Conservation (phyloP, 2,797 vertebrate species). For the Masticophis lateralis region DNA sequence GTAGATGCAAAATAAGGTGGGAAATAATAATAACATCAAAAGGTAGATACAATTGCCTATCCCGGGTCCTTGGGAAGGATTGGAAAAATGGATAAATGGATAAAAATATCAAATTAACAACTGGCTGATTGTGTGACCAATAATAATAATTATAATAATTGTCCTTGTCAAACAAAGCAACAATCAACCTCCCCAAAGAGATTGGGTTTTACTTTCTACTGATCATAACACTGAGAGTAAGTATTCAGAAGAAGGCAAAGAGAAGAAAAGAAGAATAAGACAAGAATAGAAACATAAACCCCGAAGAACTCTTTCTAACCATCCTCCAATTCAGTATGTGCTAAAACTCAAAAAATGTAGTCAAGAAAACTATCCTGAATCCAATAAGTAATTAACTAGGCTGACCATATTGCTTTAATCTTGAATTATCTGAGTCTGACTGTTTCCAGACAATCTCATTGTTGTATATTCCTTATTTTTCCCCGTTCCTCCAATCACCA, state of each 20-base stretch:
- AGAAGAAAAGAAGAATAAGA: background rate
- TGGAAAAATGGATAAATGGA: background rate
- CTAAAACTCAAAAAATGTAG: background rate
- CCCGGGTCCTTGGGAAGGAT: background rate
- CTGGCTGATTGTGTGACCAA: background rate
- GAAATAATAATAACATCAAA: background rate
- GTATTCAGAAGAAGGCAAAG: background rate
- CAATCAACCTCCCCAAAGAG: background rate
- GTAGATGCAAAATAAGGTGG: background rate
- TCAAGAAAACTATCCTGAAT: background rate
- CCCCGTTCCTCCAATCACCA: background rate
- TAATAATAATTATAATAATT: background rate
- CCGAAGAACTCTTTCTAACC: background rate
- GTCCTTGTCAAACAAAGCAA: background rate
- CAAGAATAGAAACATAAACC: background rate
- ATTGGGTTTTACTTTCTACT: background rate
- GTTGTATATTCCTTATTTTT: background rate
- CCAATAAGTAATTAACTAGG: background rate
- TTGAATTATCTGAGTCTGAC: background rate
- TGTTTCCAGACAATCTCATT: background rate
- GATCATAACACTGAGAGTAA: background rate
- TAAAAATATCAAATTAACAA: background rate
- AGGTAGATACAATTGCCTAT: background rate
- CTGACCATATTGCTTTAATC: background rate
- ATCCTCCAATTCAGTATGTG: background rate